These are phyloP conservation scores for Drosophila seclusa DNA, from an alignment of 2,888 invertebrate species.

Conservation along the genomic window DNA sequence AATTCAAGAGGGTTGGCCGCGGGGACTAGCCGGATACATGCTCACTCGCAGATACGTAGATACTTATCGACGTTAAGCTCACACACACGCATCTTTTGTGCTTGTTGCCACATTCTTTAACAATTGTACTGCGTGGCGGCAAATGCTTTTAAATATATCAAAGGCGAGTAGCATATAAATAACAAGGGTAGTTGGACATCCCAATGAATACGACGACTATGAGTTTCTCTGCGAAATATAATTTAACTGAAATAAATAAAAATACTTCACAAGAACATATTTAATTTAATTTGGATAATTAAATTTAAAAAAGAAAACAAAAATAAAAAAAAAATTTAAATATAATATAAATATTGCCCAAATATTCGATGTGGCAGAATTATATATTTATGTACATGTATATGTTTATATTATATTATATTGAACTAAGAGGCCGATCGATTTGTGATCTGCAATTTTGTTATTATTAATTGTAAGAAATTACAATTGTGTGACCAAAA, in stretches of 20 bases:
- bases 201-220: constrained; percentile 5
- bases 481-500: not conserved
- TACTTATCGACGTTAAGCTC: constrained; percentile 43
- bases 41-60: constrained; percentile 9
- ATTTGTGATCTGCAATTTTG: not conserved
- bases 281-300: not conserved
- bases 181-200: constrained; percentile 24
- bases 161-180: constrained; percentile 63
- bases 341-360: not conserved
- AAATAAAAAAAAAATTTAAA: too few relatives aligned
- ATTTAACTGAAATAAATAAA: not conserved
- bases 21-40: constrained; percentile 7
- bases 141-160: constrained; percentile 78
- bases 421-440: not conserved
- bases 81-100: constrained; percentile 32
- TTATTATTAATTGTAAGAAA: not conserved
- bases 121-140: constrained; percentile 62
- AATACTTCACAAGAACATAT: not conserved
- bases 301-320: not conserved
- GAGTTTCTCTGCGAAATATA: constrained; percentile 20
- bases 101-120: constrained; percentile 53
- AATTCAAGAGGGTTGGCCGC: not conserved
- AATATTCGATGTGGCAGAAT: not conserved
- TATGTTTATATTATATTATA: not conserved
- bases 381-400: not conserved